Evolutionary conservation across 1,140 invertebrate genomes (phyloP).

Genomic region (Aphaenogaster rudis): DNA sequence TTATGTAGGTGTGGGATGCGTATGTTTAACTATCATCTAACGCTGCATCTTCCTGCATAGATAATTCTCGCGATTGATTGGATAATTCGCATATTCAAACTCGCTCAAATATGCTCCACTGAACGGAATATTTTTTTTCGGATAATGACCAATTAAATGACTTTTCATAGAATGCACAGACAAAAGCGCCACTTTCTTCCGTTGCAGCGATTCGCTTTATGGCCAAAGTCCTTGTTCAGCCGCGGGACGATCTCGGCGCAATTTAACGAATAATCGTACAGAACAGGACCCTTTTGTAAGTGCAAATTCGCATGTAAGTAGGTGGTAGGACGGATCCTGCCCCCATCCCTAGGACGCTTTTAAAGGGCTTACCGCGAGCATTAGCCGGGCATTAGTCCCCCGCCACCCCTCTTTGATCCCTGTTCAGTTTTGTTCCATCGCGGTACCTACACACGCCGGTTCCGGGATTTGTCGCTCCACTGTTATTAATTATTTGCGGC

Average conservation of each 20-base stretch:
- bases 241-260: constrained; percentile 22
- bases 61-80: neutral
- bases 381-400: constrained; percentile 71
- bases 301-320: constrained; percentile 81
- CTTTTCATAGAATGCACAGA: neutral
- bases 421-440: constrained; percentile 69
- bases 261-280: constrained; percentile 24
- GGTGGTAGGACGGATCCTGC: constrained; percentile 57
- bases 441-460: constrained; percentile 52
- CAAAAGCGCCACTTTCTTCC: constrained; percentile 16
- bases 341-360: constrained; percentile 66
- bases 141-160: constrained; percentile 43
- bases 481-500: constrained; percentile 75
- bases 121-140: neutral
- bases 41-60: neutral
- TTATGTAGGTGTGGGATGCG: neutral
- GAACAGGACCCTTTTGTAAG: constrained; percentile 69
- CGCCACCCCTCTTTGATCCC: constrained; percentile 34
- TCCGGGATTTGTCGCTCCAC: constrained; percentile 70
- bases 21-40: neutral
- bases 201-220: constrained; percentile 29
- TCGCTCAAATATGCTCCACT: neutral
- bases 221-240: neutral
- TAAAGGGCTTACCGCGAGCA: constrained; percentile 75
- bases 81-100: neutral